Evolutionary conservation across 2,888 invertebrate species (phyloP), one percentile per base, ranked within the genome.

Genomic region (Bimastos eiseni): DNA sequence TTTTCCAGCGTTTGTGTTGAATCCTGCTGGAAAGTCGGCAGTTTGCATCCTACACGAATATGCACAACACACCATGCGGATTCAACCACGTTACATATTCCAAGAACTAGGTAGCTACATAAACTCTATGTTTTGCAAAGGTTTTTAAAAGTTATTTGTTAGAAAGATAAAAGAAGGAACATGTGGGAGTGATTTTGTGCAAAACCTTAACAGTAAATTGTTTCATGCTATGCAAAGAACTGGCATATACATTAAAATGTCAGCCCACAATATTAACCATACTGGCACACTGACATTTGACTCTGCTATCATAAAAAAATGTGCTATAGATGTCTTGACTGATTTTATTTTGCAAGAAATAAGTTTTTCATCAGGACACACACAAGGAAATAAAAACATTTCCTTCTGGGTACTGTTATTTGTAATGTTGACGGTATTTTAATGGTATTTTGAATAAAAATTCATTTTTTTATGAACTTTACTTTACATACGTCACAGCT

Each of bases 21-120:
- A 99, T 96, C 98, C 99, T 91, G 97, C 97, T 94, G 98, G 98
- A 0, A 98, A 98, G 95, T 98, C 98, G 94, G 97, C 97, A 83
- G 97, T 99, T 19, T 98, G 98, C 93, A 98, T 99, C 94, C 96
- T 99, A 93, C 99, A 99, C 95, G 99, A 99, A 95, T 99, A 98
- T 95, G 98, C 98, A 83, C 98, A 99, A 93, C 97, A 98, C 94
- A 98, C 98, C 8, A 96, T 99, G 91, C 97, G 98, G 95, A 97
- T 98, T 92, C 98, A 98, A 93, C 98, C 98, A 0, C 97, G 97
- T 0, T 99, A 98, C 95, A 97, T 97, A 94, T 98, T 98, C 95
- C 97, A 97, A 93, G 98, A 98, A 95, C 96, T 98, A 89, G 97
- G 97, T 97, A 93, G n/a, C n/a, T n/a, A n/a, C n/a, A n/a, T n/a